Conservation (phyloP, 2,797 vertebrate species). For the Lateolabrax maculatus region DNA sequence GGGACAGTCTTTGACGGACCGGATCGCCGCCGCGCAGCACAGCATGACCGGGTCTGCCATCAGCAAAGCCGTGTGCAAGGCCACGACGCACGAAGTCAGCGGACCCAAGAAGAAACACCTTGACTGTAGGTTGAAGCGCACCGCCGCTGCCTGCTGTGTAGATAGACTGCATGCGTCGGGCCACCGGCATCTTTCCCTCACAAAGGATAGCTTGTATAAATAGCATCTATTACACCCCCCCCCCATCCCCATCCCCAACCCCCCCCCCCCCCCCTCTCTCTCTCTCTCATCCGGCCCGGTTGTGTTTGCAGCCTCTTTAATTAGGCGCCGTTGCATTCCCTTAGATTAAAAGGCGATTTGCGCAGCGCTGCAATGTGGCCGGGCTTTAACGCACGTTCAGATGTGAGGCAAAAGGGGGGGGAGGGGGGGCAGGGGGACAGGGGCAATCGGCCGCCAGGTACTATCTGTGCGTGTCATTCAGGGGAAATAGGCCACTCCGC, state of each 20-base stretch:
- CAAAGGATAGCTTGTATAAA: slow-evolving; percentile 71
- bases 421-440: too few species aligned
- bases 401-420: too few species aligned
- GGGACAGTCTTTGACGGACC: slow-evolving; percentile 92
- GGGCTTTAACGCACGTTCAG: slow-evolving; percentile 1
- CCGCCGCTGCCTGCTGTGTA: slow-evolving; percentile 63
- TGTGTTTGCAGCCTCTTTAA: slow-evolving; percentile 65
- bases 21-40: slow-evolving; percentile 93
- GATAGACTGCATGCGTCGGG: slow-evolving; percentile 47
- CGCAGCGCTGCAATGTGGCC: slow-evolving; percentile 31
- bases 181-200: slow-evolving; percentile 54
- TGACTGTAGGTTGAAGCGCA: slow-evolving; percentile 89
- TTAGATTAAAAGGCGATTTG: slow-evolving; percentile 56
- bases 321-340: slow-evolving; percentile 70
- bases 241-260: not conserved
- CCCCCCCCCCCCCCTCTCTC: too few species aligned
- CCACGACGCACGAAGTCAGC: slow-evolving; percentile 91
- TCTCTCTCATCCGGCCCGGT: slow-evolving; percentile 40
- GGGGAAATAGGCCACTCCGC: slow-evolving; percentile 76
- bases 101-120: slow-evolving; percentile 92
- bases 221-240: slow-evolving; percentile 45
- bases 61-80: slow-evolving; percentile 91
- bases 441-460: slow-evolving; percentile 40
- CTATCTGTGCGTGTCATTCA: slow-evolving; percentile 70
- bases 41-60: slow-evolving; percentile 91